Evolutionary conservation across 1,140 invertebrate genomes (phyloP), one percentile per base, ranked within the genome.

Genomic region (Meloidogyne floridensis): DNA sequence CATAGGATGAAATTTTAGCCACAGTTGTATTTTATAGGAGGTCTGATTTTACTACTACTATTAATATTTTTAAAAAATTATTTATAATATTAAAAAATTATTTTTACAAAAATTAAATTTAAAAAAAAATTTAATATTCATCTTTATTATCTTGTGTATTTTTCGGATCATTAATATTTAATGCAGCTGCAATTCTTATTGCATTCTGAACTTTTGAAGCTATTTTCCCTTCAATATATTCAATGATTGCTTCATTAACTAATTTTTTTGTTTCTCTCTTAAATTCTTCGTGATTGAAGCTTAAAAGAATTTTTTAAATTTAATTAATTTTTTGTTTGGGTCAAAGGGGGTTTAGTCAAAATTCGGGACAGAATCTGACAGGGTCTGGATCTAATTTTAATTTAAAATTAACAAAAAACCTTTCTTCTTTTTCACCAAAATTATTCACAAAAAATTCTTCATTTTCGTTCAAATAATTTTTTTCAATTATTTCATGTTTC

Each of bases 71-170:
- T 32, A 32, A 32, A 32, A 32, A 32, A 32, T 32, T 32, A 32
- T 32, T 32, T 32, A 32, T 32, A 32, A 32, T 32, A 32, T 32
- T 32, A 32, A 32, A 47, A 47, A 47, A 47, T 47, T 47, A 47
- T 47, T 47, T 47, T 47, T 47, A 47, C 47, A 47, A 47, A 47
- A 47, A 47, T 47, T n/a, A 5, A n/a, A n/a, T 65, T 18, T 65
- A 65, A 65, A 47, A 47, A 6, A 65, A 5, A n/a, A n/a, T 65
- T 18, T 65, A 65, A 65, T n/a, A 7, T 65, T 65, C 59, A 65
- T 65, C 59, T 65, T n/a, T 65, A 65, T n/a, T 65, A 6, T 65
- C 59, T 65, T n/a, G n/a, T 65, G n/a, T 65, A 65, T 65, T n/a
- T 65, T 18, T 65, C n/a, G 15, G 15, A 65, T 65, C 59, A n/a